Evolutionary conservation across 2,888 invertebrate genomes (phyloP), one percentile per base, ranked within the genome.

Genomic region (Calliscelio sp.): DNA sequence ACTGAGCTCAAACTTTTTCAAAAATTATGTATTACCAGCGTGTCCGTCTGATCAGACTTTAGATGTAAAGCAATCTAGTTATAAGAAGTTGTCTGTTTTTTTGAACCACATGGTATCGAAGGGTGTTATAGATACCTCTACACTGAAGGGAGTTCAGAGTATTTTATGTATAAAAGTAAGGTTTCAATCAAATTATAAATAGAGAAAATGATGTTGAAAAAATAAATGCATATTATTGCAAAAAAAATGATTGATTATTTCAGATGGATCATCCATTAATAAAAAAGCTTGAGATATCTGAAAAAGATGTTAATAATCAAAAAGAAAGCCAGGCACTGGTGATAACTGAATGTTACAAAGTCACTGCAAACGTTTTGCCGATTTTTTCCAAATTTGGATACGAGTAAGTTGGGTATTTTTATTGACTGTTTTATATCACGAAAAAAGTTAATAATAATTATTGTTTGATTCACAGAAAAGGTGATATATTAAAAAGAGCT

Each of bases 81-180:
- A 96, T 90, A 98, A 98, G 94, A 99, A 98, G 93, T 93, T 98
- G 71, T 96, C 97, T 14, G 96, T 96, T 81, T 98, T 98, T 91
- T 93, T 99, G 28, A 96, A 95, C 80, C 95, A 95, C 84, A 97
- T 98, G 97, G 91, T 90, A 79, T 83, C 85, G 8, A 90, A 89
- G 81, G 92, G 91, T 25, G 81, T 93, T 59, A 90, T 93, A 6
- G 89, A 90, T 35, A 93, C 93, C 6, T 90, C 90, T 3, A 88
- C 91, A 81, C 95, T 96, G 41, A 97, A 96, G 92, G 98, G 98
- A 25, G 97, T 98, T 46, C 96, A 97, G 90, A 97, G 96, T 83
- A 95, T 98, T 78, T 94, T 95, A 59, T 94, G 94, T 0, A 94
- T 97, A 20, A 95, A 96, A 90, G 91, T 94, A 86, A 35, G 14